Evolutionary conservation across 2,113 vertebrate genomes (phyloP).

Genomic region (Cygnus atratus): DNA sequence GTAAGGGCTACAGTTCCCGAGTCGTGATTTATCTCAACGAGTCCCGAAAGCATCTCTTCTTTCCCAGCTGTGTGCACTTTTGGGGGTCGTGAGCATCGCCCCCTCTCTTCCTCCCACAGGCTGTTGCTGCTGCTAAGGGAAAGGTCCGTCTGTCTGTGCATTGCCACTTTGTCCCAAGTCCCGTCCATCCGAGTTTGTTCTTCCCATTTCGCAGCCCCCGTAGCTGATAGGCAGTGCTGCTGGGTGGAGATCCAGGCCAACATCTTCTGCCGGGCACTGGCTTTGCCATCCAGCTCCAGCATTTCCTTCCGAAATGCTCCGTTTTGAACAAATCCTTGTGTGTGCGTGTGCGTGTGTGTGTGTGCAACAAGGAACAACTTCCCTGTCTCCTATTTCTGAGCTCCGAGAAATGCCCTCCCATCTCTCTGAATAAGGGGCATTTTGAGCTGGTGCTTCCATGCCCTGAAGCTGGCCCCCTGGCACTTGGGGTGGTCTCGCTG

Average conservation of each 20-base stretch:
- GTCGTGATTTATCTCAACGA: neutral
- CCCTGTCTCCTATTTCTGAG: fast-evolving
- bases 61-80: slow-evolving; percentile 14
- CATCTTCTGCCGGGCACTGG: neutral
- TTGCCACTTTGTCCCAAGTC: neutral
- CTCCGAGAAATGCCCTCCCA: neutral
- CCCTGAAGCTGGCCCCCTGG: neutral
- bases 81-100: neutral
- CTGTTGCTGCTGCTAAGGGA: neutral
- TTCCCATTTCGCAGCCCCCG: neutral
- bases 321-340: fast-evolving
- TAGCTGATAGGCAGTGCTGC: neutral
- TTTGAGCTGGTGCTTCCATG: neutral
- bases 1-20: neutral
- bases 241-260: fast-evolving
- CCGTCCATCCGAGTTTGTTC: neutral
- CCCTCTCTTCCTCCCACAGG: neutral
- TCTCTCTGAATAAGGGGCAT: neutral
- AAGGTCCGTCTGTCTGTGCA: neutral
- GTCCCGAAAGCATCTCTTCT: neutral
- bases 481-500: fast-evolving
- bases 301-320: neutral
- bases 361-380: neutral
- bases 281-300: neutral
- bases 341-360: fast-evolving